Evolutionary conservation across 2,888 invertebrate species (phyloP), one percentile per base, ranked within the genome.

Genomic region (Andrena dorsata): DNA sequence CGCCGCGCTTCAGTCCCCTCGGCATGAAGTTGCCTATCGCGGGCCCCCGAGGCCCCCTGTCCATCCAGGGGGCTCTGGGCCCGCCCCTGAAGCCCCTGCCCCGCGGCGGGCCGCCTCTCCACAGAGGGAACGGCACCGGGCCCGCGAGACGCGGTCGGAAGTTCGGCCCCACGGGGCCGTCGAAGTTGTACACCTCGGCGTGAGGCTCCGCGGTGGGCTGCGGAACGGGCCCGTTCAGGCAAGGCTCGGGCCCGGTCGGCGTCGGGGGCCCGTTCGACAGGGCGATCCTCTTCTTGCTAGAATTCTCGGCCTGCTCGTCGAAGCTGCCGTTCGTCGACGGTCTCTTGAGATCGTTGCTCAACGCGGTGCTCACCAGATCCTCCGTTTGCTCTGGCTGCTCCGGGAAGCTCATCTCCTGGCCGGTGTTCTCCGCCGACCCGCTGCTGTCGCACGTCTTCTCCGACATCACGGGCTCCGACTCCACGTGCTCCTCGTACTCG

Each of bases 1-100:
- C 91, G 73, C 92, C 93, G 32, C 93, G 89, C 78, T 92, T 93
- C 90, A 90, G 90, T 47, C 91, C 93, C 83, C 93, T 90, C 7
- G 92, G 90, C 7, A 90, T 85, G 47, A 92, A 91, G 26, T 86
- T 89, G 10, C 88, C 90, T 2, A 89, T 86, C 2, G 90, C 87
- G 0, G 91, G 89, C 61, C 93, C 92, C 23, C 91, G 86, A 7
- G 91, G 90, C n/a, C 92, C 89, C 41, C 91, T 85, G 35, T 93
- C 92, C 90, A 94, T 94, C 95, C 92, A 95, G 92, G 91, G 95
- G 89, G 86, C 91, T 49, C 90, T 94, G 88, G 77, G 94, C 89
- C 89, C 95, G 1, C 92, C 93, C 80, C 92, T 89, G 41, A 47
- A 95, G 92, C 76, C 94, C 89, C 92, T 87, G 4, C 94, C 94